Evolutionary conservation across 2,113 vertebrate species (phyloP).

Genomic region (Lasiurus cinereus): DNA sequence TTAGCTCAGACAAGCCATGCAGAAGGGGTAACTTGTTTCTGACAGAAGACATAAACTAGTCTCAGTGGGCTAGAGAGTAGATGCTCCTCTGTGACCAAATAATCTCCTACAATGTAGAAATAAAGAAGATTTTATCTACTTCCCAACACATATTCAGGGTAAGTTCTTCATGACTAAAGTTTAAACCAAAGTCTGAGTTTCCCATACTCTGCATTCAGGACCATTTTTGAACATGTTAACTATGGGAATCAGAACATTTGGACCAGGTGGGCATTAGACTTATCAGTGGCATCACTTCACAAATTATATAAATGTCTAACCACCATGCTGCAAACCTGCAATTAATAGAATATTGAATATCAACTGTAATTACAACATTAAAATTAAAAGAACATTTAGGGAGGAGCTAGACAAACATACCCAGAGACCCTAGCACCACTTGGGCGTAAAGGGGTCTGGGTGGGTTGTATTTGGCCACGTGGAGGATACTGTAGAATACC

Average conservation of each 20-base stretch:
- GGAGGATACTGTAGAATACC: not conserved
- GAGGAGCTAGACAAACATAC: not conserved
- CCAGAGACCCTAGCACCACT: not conserved
- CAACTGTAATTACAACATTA: too few relatives aligned
- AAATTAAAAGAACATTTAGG: not conserved
- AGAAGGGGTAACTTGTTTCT: not conserved
- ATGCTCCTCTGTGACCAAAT: not conserved
- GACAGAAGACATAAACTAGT: not conserved
- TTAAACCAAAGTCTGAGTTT: not conserved
- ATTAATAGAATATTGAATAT: too few relatives aligned
- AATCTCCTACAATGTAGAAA: not conserved
- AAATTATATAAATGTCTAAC: not conserved
- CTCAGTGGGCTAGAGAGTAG: not conserved
- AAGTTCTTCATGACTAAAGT: constrained; percentile 2
- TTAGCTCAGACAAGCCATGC: not conserved
- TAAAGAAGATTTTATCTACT: not conserved
- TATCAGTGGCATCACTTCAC: not conserved
- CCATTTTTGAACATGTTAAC: not conserved
- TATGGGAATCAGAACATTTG: not conserved
- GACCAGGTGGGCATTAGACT: not conserved
- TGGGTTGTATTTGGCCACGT: not conserved
- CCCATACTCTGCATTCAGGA: not conserved
- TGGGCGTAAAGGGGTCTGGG: not conserved
- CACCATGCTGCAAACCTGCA: too few relatives aligned
- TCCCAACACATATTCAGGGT: not conserved